These are phyloP conservation scores for Acanthiza pusilla DNA, from an alignment of 2,797 vertebrate species.

Conservation along the genomic window DNA sequence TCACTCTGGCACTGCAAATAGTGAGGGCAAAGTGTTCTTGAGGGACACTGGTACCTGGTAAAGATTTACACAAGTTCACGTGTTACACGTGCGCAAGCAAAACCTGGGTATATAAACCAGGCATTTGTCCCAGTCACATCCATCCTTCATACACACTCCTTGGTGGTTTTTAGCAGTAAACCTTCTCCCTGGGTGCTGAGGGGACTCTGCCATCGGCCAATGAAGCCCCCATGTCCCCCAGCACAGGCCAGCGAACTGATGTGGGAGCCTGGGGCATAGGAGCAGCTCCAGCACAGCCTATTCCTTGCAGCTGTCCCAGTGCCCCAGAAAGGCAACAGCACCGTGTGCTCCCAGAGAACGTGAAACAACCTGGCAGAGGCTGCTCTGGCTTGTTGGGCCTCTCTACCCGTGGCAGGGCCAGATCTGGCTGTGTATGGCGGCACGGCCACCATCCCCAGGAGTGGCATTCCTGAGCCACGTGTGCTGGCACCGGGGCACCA, in stretches of 20 bases:
- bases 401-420: neutral
- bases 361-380: neutral
- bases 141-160: neutral
- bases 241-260: neutral
- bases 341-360: accelerated
- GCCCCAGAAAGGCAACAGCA: neutral
- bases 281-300: neutral
- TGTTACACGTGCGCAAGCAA: neutral
- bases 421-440: neutral
- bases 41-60: neutral
- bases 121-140: neutral
- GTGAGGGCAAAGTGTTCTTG: conserved; percentile 3
- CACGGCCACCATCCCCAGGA: neutral
- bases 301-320: neutral
- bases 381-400: accelerated
- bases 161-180: neutral
- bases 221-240: neutral
- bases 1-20: neutral
- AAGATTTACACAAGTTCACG: neutral
- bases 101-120: neutral
- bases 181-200: neutral
- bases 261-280: neutral
- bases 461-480: accelerated
- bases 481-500: neutral
- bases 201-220: neutral